Percentiles rank a stretch among this genome's conserved stretches.
Conservation (phyloP, 2,797 vertebrate species). For the Florisuga fusca region DNA sequence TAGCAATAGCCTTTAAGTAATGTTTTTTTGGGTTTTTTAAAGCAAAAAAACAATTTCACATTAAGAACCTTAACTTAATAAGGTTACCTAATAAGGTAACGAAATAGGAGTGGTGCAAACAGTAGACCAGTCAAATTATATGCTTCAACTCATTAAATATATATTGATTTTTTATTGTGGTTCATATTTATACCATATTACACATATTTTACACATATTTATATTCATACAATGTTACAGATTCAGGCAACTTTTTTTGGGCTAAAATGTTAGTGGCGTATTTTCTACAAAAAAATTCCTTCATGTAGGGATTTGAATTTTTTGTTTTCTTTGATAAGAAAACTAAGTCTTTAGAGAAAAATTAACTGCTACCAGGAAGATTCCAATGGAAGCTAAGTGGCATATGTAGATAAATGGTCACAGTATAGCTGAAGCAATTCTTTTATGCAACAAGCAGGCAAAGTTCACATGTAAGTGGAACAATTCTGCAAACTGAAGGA, state of each 20-base stretch:
- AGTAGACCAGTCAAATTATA: background rate
- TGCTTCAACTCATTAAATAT: slow-evolving; percentile 6
- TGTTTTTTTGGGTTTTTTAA: background rate
- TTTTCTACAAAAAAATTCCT: background rate
- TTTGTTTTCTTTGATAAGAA: background rate
- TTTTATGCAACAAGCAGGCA: background rate
- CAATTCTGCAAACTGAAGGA: background rate
- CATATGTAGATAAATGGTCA: background rate
- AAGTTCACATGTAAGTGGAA: background rate
- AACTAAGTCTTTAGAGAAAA: background rate
- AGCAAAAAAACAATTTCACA: background rate
- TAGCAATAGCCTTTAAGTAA: slow-evolving; percentile 47
- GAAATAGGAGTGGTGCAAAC: background rate
- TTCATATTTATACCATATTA: background rate
- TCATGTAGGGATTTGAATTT: background rate
- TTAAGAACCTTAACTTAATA: background rate
- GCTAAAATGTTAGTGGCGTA: accelerated
- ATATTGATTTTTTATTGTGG: background rate
- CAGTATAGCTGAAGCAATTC: background rate
- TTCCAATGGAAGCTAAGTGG: background rate
- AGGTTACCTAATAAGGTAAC: slow-evolving; percentile 14
- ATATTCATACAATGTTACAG: background rate
- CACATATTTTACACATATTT: too few species aligned
- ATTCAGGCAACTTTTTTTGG: background rate
- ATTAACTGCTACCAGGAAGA: background rate